Percentiles rank a stretch among this genome's conserved stretches.
Conservation (phyloP, 1,140 invertebrate species). For the Drosophila burlai region DNA sequence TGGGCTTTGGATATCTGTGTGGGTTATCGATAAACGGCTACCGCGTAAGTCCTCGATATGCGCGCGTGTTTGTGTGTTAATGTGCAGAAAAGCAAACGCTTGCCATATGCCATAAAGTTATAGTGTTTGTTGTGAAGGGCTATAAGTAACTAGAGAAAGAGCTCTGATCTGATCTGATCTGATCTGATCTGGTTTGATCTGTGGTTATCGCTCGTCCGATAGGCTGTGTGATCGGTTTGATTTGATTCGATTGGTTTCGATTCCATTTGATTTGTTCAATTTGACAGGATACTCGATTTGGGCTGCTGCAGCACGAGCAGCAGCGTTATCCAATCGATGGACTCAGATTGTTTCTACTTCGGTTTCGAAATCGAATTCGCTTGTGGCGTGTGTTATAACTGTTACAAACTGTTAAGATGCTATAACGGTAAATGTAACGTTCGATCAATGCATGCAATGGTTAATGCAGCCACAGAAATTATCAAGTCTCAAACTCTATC, state of each 20-base stretch:
- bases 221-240: constrained; percentile 11
- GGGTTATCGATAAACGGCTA: constrained; percentile 9
- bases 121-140: constrained; percentile 24
- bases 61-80: constrained; percentile 13
- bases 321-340: constrained; percentile 23
- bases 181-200: constrained; percentile 8
- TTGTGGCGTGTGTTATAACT: constrained; percentile 42
- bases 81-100: constrained; percentile 46
- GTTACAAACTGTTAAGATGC: constrained; percentile 33
- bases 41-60: constrained; percentile 8
- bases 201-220: constrained; percentile 42
- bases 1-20: constrained; percentile 2
- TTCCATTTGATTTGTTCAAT: constrained; percentile 4
- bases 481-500: constrained; percentile 49
- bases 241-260: constrained; percentile 24
- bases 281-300: neutral
- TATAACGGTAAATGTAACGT: constrained; percentile 52
- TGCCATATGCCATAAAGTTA: constrained; percentile 39
- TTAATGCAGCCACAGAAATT: constrained; percentile 66
- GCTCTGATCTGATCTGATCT: constrained; percentile 18
- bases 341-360: constrained; percentile 1
- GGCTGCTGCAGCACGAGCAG: too few relatives aligned
- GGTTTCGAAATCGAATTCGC: constrained; percentile 24
- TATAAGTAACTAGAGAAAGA: constrained; percentile 20
- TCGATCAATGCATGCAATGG: constrained; percentile 72